Conservation (phyloP, 2,797 vertebrate species). For the Pipistrellus pipistrellus region DNA sequence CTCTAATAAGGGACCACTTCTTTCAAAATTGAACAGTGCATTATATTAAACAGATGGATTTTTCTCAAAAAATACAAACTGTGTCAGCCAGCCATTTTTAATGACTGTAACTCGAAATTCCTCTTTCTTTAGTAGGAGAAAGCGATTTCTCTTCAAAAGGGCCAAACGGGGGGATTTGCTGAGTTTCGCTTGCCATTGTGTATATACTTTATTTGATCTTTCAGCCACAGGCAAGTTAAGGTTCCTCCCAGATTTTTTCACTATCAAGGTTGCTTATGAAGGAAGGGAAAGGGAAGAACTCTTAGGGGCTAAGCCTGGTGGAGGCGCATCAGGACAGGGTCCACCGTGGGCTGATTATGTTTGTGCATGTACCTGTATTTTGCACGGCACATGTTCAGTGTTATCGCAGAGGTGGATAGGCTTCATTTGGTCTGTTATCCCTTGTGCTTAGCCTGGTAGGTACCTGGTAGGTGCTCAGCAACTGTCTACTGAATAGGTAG, state of each 20-base stretch:
- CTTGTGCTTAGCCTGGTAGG: conserved; percentile 4
- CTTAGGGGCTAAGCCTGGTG: neutral
- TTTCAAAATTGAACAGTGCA: conserved; percentile 89
- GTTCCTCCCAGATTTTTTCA: conserved; percentile 23
- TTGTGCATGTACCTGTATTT: neutral
- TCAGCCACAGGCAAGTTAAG: conserved; percentile 29
- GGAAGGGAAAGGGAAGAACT: neutral
- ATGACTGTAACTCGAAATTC: conserved; percentile 88
- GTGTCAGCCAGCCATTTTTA: conserved; percentile 87
- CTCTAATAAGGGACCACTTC: conserved; percentile 90
- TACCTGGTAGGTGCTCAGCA: neutral
- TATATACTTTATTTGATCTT: conserved; percentile 74
- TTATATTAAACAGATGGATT: conserved; percentile 89
- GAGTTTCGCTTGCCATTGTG: conserved; percentile 79
- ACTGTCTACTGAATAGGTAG: neutral
- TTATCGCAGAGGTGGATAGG: neutral
- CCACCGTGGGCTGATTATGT: neutral
- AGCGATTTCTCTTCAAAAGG: conserved; percentile 72
- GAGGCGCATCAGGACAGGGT: neutral
- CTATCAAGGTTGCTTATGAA: neutral
- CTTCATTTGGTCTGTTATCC: neutral
- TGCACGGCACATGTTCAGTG: no score
- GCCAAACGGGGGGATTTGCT: conserved; percentile 76
- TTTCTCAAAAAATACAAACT: conserved; percentile 87
- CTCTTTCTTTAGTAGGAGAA: conserved; percentile 85